A percentile compares a stretch with the other conserved stretches of the same genome.
phyloP scores from a whole-genome alignment of 1,140 invertebrate species.

The Drosophila mayri region DNA sequence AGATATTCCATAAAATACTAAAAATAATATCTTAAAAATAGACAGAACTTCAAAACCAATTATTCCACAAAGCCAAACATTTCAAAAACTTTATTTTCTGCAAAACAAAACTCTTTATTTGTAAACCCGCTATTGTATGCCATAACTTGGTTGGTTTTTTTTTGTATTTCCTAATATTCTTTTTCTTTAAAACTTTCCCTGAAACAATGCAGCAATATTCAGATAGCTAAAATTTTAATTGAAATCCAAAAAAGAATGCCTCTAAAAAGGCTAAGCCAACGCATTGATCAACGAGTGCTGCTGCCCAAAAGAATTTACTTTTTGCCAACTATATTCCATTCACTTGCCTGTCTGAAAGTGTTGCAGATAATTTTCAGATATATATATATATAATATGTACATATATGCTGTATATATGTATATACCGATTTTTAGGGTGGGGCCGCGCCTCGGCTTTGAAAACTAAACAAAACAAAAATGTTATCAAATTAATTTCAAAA shows the following conservation, averaged over 20 bases:
- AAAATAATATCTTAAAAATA: not conserved
- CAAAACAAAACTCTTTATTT: not conserved
- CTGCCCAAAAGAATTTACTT: constrained; percentile 5
- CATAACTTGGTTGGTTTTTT: not conserved
- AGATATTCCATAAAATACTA: not conserved
- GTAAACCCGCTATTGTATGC: not conserved
- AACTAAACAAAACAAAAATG: constrained; percentile 57
- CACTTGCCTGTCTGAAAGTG: constrained; percentile 4
- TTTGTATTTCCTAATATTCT: not conserved
- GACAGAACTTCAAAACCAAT: not conserved
- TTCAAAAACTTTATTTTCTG: not conserved
- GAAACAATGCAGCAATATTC: not conserved
- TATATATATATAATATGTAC: not conserved
- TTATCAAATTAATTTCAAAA: constrained; percentile 81
- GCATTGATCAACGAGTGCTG: constrained; percentile 1
- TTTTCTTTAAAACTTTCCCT: not conserved
- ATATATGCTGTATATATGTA: not conserved
- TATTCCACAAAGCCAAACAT: not conserved
- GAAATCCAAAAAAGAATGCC: constrained; percentile 1
- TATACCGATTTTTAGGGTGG: constrained; percentile 5
- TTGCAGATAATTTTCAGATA: constrained; percentile 33
- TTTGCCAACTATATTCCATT: constrained; percentile 11
- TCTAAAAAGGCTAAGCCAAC: not conserved
- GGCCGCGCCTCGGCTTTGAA: constrained; percentile 18
- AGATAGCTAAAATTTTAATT: not conserved